Evolutionary conservation across 2,797 vertebrate genomes (phyloP), one percentile per base, ranked within the genome.

Genomic region (Chelidonichthys spinosus): DNA sequence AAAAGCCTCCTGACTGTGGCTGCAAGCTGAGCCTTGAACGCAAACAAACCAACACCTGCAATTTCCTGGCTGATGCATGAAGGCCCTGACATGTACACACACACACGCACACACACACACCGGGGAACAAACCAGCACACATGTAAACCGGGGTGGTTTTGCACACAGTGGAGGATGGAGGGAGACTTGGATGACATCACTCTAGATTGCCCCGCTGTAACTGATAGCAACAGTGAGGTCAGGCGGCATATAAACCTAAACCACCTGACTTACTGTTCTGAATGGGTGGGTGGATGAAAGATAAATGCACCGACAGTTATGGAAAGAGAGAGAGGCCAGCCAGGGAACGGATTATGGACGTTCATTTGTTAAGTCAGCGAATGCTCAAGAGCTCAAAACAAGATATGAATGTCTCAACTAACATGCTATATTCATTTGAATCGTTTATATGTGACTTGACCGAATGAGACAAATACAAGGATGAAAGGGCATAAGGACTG

Each of bases 31-130:
- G 90, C 83, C 88, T 79, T 81, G 73, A 93, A 90, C 74, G 74
- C 92, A 93, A 94, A 93, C 92, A 94, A 93, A 93, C 90, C 90
- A 92, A 92, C 91, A 94, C 92, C 91, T 94, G 92, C 90, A 93
- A 93, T 94, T 93, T 93, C 92, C 91, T 88, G 87, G 63, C 82
- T 91, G 92, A 92, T 88, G 82, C 79, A 58, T 92, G 91, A 94
- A 87, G 89, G 73, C 88, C 85, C 87, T 88, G 90, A 92, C 89
- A 91, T 69, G 46, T 75, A 82, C 86, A 82, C 79, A 77, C 25
- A 25, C 25, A 66, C 72, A 73, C 69, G 69, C 69, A 74, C 69
- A 78, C 67, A 68, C 39, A 61, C 55, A 61, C 64, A 68, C 61
- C n/a, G 18, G 60, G 60, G 33, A 72, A 74, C 62, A 77, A 63